A percentile compares a stretch with the other conserved stretches of the same genome.
phyloP scores from a whole-genome alignment of 2,797 vertebrate species.

The Labroides dimidiatus region DNA sequence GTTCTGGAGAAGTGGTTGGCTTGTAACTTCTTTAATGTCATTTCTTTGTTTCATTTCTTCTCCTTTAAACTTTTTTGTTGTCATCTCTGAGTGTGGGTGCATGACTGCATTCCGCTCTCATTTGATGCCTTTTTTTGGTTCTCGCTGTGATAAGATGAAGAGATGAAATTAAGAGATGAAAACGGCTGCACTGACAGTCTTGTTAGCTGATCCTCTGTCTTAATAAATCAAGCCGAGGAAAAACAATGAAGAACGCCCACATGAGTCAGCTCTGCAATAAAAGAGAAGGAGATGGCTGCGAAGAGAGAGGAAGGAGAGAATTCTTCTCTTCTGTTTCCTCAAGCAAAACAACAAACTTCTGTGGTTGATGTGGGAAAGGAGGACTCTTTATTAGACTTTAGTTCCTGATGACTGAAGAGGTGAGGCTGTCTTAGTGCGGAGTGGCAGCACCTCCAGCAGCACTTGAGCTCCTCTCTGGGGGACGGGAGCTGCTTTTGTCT shows the following conservation, averaged over 20 bases:
- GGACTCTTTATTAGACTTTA: conserved; percentile 44
- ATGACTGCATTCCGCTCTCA: conserved; percentile 19
- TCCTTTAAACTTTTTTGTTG: conserved; percentile 4
- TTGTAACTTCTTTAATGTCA: conserved; percentile 5
- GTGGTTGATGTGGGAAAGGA: conserved; percentile 38
- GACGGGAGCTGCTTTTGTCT: conserved; percentile 15
- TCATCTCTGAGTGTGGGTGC: conserved; percentile 25
- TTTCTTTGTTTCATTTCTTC: conserved; percentile 4
- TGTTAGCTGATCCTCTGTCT: conserved; percentile 53
- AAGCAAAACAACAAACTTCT: conserved; percentile 52
- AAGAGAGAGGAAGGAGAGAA: conserved; percentile 9
- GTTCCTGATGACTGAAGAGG: conserved; percentile 30
- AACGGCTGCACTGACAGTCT: conserved; percentile 38
- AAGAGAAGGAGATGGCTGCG: conserved; percentile 32
- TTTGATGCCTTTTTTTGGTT: conserved; percentile 1
- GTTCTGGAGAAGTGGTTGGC: neutral
- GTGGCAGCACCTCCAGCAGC: conserved; percentile 31
- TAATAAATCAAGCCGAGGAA: conserved; percentile 49
- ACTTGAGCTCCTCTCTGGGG: conserved; percentile 33
- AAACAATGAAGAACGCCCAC: conserved; percentile 55
- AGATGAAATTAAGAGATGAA: conserved; percentile 52
- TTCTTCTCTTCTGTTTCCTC: conserved; percentile 35
- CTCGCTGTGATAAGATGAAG: conserved; percentile 45
- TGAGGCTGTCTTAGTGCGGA: conserved; percentile 19
- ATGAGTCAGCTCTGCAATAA: conserved; percentile 45